Conservation (phyloP, 2,113 vertebrate genomes). For the Thinocorus orbignyianus region DNA sequence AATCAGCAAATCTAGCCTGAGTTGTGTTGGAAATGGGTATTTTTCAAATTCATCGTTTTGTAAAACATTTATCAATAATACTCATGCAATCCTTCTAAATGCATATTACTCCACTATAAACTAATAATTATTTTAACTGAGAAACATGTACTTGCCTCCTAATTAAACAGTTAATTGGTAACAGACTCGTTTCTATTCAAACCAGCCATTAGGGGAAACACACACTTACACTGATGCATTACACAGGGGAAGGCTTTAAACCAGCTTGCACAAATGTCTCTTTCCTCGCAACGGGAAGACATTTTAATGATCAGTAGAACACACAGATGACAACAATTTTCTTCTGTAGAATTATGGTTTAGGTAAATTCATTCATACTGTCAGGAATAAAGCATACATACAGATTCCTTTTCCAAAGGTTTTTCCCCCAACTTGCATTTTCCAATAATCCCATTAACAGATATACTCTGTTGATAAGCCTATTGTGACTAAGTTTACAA, state of each 20-base stretch:
- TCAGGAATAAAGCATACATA: slow-evolving; percentile 13
- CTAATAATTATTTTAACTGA: background rate
- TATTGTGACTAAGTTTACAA: slow-evolving; percentile 32
- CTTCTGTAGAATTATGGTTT: background rate
- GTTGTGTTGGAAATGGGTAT: background rate
- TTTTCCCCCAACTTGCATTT: slow-evolving; percentile 29
- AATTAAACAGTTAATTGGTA: background rate
- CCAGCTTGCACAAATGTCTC: background rate
- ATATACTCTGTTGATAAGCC: slow-evolving; percentile 45
- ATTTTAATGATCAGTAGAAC: background rate
- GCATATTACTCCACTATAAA: background rate
- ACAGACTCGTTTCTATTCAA: background rate
- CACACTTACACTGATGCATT: background rate
- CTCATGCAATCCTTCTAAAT: background rate
- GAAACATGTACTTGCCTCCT: background rate
- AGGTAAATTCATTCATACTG: background rate
- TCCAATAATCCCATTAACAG: slow-evolving; percentile 39
- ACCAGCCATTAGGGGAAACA: background rate
- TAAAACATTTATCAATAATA: background rate
- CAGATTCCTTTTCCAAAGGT: background rate
- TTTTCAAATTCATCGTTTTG: background rate
- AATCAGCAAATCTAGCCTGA: background rate
- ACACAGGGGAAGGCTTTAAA: background rate
- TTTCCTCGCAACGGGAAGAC: background rate
- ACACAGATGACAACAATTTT: background rate